Base-by-base conservation (phyloP, 2,888 invertebrate genomes). In the Agrilus mali region DNA sequence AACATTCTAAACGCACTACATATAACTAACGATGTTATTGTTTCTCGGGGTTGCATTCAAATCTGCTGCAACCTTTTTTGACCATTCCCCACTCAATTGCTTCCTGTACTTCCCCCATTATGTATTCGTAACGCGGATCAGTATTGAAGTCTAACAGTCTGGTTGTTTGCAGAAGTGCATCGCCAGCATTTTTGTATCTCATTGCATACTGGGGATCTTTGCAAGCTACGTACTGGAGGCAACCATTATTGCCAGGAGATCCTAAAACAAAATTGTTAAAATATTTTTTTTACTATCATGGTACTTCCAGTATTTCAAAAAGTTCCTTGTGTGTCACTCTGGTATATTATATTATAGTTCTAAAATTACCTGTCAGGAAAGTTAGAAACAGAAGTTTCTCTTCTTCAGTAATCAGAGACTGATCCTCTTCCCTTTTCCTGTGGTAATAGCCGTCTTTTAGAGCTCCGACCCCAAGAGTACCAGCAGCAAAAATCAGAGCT, bases 401-500 rank as follows among this genome's bases (percentile, higher is more conserved):
- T 27, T 82, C 80, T 50, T 85, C 80, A 1, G 75, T 74, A 31
- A 85, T 61, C 44, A 66, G 44, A 46, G 54, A 54, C 22, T 63
- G 60, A 34, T 60, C 59, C 3, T 77, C 76, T 48, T 78, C 75
- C n/a, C 73, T 67, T 53, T 75, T 75, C 47, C 77, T 72, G 1
- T 73, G 78, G 48, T 75, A 72, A 48, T 60, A 61, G 15, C 58
- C 57, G 27, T 55, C 62, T 46, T 69, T 77, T 77, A 77, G 80
- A n/a, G 77, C 76, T 1, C 81, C 80, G 1, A 78, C 78, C 6
- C 84, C 86, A 55, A 84, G 70, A 55, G 86, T 78, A 0, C 86
- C 86, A 10, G 86, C 86, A 0, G 86, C 85, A 54, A 87, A 78
- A 47, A 89, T 83, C 7, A 89, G 67, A 1, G 85, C 85, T 66